These are phyloP conservation scores for Heterodera schachtii DNA, from an alignment of 1,140 invertebrate species.

Conservation along the genomic window DNA sequence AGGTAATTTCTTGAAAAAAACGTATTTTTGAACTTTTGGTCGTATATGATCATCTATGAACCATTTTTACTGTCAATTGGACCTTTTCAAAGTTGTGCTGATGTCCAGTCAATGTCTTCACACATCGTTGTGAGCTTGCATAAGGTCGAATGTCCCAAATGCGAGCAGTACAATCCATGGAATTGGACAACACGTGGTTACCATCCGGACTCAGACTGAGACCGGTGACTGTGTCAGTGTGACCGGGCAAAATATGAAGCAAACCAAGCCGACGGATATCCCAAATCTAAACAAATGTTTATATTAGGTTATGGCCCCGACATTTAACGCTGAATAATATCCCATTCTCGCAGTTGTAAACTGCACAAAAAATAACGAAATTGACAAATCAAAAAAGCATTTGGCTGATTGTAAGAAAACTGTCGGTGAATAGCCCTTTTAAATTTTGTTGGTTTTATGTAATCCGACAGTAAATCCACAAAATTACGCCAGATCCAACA, in stretches of 20 bases:
- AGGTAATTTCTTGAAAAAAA: background rate
- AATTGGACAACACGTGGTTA: conserved; percentile 87
- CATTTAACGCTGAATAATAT: too few relatives aligned
- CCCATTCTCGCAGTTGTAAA: too few relatives aligned
- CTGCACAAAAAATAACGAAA: too few relatives aligned
- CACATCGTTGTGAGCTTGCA: conserved; percentile 83
- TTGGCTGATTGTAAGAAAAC: too few relatives aligned
- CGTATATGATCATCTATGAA: too few relatives aligned
- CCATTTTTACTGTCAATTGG: background rate
- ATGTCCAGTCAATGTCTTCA: conserved; percentile 88
- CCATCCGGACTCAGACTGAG: conserved; percentile 89
- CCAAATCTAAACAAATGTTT: conserved; percentile 75
- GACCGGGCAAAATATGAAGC: conserved; percentile 81
- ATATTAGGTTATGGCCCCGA: too few relatives aligned
- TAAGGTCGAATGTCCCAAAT: conserved; percentile 77
- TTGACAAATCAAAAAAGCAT: too few relatives aligned
- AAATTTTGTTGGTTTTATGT: too few relatives aligned
- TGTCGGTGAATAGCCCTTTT: too few relatives aligned
- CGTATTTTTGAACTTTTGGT: too few relatives aligned
- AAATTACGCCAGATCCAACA: background rate
- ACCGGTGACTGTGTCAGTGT: conserved; percentile 92
- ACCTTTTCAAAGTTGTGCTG: conserved; percentile 93
- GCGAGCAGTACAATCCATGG: conserved; percentile 88
- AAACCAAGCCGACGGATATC: conserved; percentile 88
- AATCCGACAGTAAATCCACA: too few relatives aligned